Evolutionary conservation across 2,888 invertebrate species (phyloP), one percentile per base, ranked within the genome.

Genomic region (Napeogenes inachia): DNA sequence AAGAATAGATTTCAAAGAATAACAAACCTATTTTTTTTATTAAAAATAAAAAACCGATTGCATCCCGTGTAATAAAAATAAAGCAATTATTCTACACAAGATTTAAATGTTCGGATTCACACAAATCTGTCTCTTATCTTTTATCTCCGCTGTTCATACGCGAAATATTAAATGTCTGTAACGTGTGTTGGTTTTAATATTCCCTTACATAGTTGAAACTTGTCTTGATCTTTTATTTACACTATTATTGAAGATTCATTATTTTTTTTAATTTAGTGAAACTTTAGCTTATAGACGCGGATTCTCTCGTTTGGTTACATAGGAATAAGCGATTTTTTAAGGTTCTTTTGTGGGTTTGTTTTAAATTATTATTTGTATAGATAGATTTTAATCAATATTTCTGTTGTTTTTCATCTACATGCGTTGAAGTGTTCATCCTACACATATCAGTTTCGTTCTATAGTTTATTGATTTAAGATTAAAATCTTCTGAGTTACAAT

Each of bases 61-160:
- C 42, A 42, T 38, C 54, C 47, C 45, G 60, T 58, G 47, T 59
- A 46, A 60, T 63, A 62, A 62, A 61, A 66, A 62, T 60, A 64
- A 66, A 62, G 53, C 54, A 45, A 58, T 54, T 57, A 60, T 54
- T 60, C 61, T 60, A 65, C 59, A 50, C 32, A 59, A 57, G 64
- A 66, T 67, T 62, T 67, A 55, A 65, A 59, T 46, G 60, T 68
- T 68, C 63, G 64, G 66, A 63, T 67, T 64, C 71, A 53, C 74
- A 78, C 77, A 78, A 78, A 78, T 77, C 75, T 73, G 68, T 73
- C 74, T 38, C 47, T 71, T 78, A 80, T 80, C 80, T 72, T 47
- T 54, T 55, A 59, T 66, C 70, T 71, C 70, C 64, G 66, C 61
- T 62, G 66, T 68, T 72, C 72, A 70, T 78, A 75, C 67, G 70